phyloP scores from a whole-genome alignment of 2,888 invertebrate species.

The Dryobotodes eremita region DNA sequence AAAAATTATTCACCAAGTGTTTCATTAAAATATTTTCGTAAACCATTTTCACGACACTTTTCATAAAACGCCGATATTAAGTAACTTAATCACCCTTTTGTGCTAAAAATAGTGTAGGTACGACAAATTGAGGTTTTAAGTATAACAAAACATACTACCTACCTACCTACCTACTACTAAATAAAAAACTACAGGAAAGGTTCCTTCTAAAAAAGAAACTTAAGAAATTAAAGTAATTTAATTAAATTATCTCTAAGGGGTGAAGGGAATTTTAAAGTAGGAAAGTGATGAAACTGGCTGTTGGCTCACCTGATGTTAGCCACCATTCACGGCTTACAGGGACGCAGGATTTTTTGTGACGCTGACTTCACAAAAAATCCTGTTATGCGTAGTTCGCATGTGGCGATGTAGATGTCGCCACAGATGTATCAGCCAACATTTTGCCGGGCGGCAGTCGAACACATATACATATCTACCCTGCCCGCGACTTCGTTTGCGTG shows the following conservation, averaged over 20 bases:
- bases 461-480: too few relatives aligned
- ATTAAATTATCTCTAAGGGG: not conserved
- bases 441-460: too few relatives aligned
- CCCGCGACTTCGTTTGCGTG: too few relatives aligned
- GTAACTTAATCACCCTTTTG: not conserved
- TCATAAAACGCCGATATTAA: constrained; percentile 7
- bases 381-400: too few relatives aligned
- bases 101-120: constrained; percentile 23
- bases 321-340: too few relatives aligned
- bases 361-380: too few relatives aligned
- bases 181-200: not conserved
- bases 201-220: not conserved
- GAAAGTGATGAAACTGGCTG: not conserved
- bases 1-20: not conserved
- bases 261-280: not conserved
- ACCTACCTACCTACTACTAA: too few relatives aligned
- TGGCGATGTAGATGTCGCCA: too few relatives aligned
- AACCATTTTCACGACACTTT: not conserved
- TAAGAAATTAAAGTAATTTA: constrained; percentile 6
- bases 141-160: too few relatives aligned
- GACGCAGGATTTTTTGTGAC: too few relatives aligned
- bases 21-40: constrained; percentile 6
- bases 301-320: too few relatives aligned
- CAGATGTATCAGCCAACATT: too few relatives aligned
- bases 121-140: constrained; percentile 1